phyloP scores from a whole-genome alignment of 1,140 invertebrate species.

The Leguminivora glycinivorella region DNA sequence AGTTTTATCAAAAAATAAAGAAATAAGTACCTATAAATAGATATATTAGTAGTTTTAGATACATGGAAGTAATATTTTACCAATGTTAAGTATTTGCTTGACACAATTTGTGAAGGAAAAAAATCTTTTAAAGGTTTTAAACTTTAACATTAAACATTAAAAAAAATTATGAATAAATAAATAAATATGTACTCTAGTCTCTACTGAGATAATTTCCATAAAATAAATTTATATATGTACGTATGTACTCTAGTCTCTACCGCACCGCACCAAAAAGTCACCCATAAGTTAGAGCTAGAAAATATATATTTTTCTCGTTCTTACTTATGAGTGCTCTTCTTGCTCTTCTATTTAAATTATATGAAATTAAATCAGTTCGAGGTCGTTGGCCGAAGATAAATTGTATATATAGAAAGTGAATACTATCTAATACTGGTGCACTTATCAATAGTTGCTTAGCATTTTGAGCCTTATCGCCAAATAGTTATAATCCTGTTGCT shows the following conservation, averaged over 20 bases:
- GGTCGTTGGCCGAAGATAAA: not conserved
- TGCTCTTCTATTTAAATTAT: too few species aligned
- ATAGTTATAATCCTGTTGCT: not conserved
- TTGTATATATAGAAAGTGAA: slow-evolving; percentile 17
- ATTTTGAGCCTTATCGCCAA: slow-evolving; percentile 16
- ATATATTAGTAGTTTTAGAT: slow-evolving; percentile 12
- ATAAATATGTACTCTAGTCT: too few species aligned
- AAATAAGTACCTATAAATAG: slow-evolving; percentile 4
- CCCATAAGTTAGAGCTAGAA: too few species aligned
- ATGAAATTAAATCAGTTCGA: not conserved
- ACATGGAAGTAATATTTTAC: not conserved
- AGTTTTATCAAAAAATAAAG: slow-evolving; percentile 26
- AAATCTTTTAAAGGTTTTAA: too few species aligned
- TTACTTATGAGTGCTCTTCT: too few species aligned
- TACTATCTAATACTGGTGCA: slow-evolving; percentile 27
- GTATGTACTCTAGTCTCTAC: too few species aligned
- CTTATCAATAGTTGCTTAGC: slow-evolving; percentile 19
- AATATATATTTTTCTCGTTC: too few species aligned
- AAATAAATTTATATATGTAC: too few species aligned
- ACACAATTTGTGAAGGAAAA: not conserved
- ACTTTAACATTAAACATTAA: too few species aligned
- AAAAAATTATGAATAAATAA: too few species aligned
- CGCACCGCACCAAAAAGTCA: too few species aligned
- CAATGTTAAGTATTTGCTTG: slow-evolving; percentile 10
- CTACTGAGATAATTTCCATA: too few species aligned